These are phyloP conservation scores for Lottia gigantea DNA, from an alignment of 2,888 invertebrate genomes.

Conservation along the genomic window DNA sequence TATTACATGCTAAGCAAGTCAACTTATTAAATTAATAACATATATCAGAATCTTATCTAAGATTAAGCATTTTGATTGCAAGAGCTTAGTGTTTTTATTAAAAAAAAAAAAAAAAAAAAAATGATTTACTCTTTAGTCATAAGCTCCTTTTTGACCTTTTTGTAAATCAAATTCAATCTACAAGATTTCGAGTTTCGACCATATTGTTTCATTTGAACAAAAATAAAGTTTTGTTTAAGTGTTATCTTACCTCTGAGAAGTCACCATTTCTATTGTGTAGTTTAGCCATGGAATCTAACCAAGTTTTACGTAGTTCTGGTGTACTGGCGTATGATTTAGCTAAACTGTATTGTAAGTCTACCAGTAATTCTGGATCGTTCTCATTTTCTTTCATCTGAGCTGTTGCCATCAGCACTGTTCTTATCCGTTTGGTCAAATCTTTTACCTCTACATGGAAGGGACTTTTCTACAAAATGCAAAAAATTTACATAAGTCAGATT, in stretches of 20 bases:
- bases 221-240: neutral
- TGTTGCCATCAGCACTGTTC: conserved; percentile 94
- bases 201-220: too few relatives aligned
- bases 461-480: conserved; percentile 68
- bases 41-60: too few relatives aligned
- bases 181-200: too few relatives aligned
- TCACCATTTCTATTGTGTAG: conserved; percentile 84
- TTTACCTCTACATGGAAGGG: conserved; percentile 89
- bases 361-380: conserved; percentile 90
- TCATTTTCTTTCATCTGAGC: conserved; percentile 90
- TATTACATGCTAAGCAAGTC: too few relatives aligned
- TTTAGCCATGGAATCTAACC: conserved; percentile 93
- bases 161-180: too few relatives aligned
- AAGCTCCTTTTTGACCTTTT: too few relatives aligned
- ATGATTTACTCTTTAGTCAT: too few relatives aligned
- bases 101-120: too few relatives aligned
- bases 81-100: too few relatives aligned
- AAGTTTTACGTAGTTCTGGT: conserved; percentile 91
- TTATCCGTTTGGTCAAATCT: conserved; percentile 90
- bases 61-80: too few relatives aligned
- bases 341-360: conserved; percentile 90
- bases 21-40: too few relatives aligned
- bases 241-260: conserved; percentile 81
- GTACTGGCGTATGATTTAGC: conserved; percentile 91
- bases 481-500: neutral